A percentile compares a stretch with the other conserved stretches of the same genome.
These are phyloP conservation scores for Ambastaia sidthimunki DNA, from an alignment of 2,797 vertebrate species.

Conservation along the genomic window DNA sequence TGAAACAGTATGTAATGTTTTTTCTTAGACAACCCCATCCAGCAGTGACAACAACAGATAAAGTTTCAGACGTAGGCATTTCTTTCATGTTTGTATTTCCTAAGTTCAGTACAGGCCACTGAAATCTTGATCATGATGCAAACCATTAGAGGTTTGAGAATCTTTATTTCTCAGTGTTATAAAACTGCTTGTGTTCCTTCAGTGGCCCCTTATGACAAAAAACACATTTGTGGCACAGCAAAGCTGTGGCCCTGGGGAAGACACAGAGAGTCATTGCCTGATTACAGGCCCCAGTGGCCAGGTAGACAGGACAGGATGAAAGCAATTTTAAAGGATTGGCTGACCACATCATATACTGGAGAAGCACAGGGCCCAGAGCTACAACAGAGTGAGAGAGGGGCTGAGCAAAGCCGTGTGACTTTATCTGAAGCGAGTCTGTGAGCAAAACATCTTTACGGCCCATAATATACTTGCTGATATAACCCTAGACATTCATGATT, in stretches of 20 bases:
- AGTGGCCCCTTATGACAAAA: slow-evolving; percentile 14
- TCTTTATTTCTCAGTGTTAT: not conserved
- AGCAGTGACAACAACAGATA: too few relatives aligned
- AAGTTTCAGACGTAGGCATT: too few relatives aligned
- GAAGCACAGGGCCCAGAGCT: slow-evolving; percentile 34
- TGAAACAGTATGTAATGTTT: too few relatives aligned
- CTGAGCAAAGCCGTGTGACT: not conserved
- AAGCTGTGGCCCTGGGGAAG: slow-evolving; percentile 23
- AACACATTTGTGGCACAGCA: slow-evolving; percentile 29
- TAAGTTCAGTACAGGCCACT: not conserved
- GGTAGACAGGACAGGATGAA: slow-evolving; percentile 28
- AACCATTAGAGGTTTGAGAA: not conserved
- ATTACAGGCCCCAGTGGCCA: slow-evolving; percentile 56
- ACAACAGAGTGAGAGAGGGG: not conserved
- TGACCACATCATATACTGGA: slow-evolving; percentile 38
- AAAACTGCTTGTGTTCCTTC: not conserved
- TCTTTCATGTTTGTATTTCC: not conserved
- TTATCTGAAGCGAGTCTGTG: not conserved
- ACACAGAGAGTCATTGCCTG: slow-evolving; percentile 23
- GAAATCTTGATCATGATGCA: not conserved
- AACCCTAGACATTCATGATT: too few relatives aligned
- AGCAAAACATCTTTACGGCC: not conserved
- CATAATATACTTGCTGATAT: not conserved
- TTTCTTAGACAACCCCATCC: too few relatives aligned
- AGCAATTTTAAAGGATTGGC: slow-evolving; percentile 55